phyloP scores from a whole-genome alignment of 2,797 vertebrate species.

The Poeciliopsis turneri region DNA sequence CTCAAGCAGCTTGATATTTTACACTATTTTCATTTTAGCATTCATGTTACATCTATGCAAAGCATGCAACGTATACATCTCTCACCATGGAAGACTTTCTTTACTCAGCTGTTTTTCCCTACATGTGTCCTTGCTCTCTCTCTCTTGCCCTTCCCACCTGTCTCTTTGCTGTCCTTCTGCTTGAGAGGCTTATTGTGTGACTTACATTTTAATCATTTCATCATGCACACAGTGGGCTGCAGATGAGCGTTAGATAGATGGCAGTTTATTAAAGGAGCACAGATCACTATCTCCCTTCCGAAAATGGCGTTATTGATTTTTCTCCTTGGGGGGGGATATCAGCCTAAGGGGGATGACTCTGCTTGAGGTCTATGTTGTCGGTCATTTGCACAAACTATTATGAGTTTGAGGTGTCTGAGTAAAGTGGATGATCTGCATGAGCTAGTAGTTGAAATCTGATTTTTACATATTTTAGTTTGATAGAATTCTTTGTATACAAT shows the following conservation, averaged over 20 bases:
- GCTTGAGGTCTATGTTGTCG: slow-evolving; percentile 47
- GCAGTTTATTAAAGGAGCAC: slow-evolving; percentile 78
- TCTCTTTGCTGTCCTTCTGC: slow-evolving; percentile 52
- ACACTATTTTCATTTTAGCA: background rate
- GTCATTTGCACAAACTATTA: slow-evolving; percentile 58
- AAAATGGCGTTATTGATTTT: slow-evolving; percentile 82
- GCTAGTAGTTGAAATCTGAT: slow-evolving; percentile 21
- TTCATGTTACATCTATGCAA: background rate
- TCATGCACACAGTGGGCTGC: slow-evolving; percentile 52
- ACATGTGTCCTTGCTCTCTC: slow-evolving; percentile 40
- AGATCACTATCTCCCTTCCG: slow-evolving; percentile 76
- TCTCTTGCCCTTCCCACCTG: slow-evolving; percentile 37
- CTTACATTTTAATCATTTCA: slow-evolving; percentile 78
- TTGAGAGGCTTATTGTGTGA: slow-evolving; percentile 59
- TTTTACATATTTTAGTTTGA: background rate
- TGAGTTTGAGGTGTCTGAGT: slow-evolving; percentile 24
- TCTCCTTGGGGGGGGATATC: slow-evolving; percentile 50
- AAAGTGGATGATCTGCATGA: slow-evolving; percentile 27
- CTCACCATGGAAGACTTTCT: slow-evolving; percentile 15
- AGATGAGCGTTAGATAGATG: slow-evolving; percentile 71
- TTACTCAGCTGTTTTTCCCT: slow-evolving; percentile 19
- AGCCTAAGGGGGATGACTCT: slow-evolving; percentile 43
- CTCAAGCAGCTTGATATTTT: background rate
- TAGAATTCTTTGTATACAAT: background rate
- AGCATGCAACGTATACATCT: slow-evolving; percentile 4